Evolutionary conservation across 37 sponge, comb jelly and placozoan genomes (phyloP).

Genomic region (Axinella damicornis): DNA sequence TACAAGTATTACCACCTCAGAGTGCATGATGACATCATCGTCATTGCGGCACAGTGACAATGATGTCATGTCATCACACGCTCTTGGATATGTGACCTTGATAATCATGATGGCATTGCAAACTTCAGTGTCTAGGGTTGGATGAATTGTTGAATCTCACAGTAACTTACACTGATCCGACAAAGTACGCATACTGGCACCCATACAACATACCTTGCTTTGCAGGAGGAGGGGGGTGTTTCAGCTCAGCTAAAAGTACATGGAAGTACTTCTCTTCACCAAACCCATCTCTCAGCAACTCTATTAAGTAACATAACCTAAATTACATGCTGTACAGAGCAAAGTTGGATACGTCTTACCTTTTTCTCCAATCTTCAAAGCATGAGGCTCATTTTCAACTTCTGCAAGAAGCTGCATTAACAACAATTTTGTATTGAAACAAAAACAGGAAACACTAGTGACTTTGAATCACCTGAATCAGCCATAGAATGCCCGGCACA

Average conservation of each 20-base stretch:
- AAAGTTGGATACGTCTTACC: neutral
- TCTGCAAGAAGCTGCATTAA: slow-evolving; percentile 12
- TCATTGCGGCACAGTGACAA: too few relatives aligned
- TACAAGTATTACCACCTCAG: too few relatives aligned
- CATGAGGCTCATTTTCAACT: slow-evolving; percentile 4
- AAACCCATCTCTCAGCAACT: slow-evolving; percentile 32
- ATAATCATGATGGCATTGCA: too few relatives aligned
- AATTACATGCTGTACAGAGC: too few relatives aligned
- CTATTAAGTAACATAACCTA: slow-evolving; percentile 1
- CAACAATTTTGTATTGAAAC: neutral
- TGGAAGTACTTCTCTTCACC: slow-evolving; percentile 16
- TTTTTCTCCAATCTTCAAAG: slow-evolving; percentile 10
- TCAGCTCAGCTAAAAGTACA: slow-evolving; percentile 11
- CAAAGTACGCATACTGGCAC: too few relatives aligned
- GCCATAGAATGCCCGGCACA: slow-evolving; percentile 28
- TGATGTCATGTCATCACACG: too few relatives aligned
- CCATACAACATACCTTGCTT: neutral
- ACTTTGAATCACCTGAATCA: slow-evolving; percentile 19
- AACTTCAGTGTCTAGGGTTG: too few relatives aligned
- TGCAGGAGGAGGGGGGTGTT: neutral
- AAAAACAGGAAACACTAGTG: neutral
- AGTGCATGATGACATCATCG: too few relatives aligned
- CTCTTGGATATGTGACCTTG: too few relatives aligned
- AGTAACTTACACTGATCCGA: too few relatives aligned
- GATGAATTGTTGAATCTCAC: too few relatives aligned